Evolutionary conservation across 2,888 invertebrate species (phyloP), one percentile per base, ranked within the genome.

Genomic region (Calameuta pallipes): DNA sequence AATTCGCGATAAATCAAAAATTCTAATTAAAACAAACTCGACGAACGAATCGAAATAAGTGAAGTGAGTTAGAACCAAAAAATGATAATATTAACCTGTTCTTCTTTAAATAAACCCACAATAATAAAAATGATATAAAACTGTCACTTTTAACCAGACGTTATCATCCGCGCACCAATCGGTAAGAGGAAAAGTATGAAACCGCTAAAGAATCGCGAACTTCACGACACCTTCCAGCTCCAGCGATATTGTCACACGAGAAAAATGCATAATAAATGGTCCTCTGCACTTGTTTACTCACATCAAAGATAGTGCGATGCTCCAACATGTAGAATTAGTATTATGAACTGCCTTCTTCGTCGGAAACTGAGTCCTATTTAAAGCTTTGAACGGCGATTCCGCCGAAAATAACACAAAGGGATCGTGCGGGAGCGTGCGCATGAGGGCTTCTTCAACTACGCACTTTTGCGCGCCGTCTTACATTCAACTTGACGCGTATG

Each of bases 371-470:
- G 87, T 89, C 91, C 91, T 91, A 91, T 91, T 91, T 91, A 91
- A 91, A 91, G 91, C 90, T 85, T 91, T 84, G 84, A 84, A 85
- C 89, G 81, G 84, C 83, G 85, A 89, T 87, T 87, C 85, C 83
- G 86, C 88, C 90, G 87, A 91, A 91, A 91, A 91, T 91, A 91
- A 91, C 91, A 90, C 91, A 91, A 91, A 90, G 91, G 86, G 88
- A 88, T 86, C 85, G 85, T 82, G 84, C 85, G 85, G 81, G 86
- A 85, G 87, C 82, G 84, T 87, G 88, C 87, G 89, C 87, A 84
- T 79, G 75, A 68, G 77, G 35, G 70, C 74, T 73, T 75, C 77
- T 35, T 41, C 36, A 82, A 83, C 83, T 82, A 82, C 83, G 85
- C 85, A 84, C 83, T 82, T 83, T 80, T 80, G 56, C 78, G 76